Evolutionary conservation across 64 coral and sea anemone species (phyloP), one percentile per base, ranked within the genome.

Genomic region (Actinia tenebrosa): DNA sequence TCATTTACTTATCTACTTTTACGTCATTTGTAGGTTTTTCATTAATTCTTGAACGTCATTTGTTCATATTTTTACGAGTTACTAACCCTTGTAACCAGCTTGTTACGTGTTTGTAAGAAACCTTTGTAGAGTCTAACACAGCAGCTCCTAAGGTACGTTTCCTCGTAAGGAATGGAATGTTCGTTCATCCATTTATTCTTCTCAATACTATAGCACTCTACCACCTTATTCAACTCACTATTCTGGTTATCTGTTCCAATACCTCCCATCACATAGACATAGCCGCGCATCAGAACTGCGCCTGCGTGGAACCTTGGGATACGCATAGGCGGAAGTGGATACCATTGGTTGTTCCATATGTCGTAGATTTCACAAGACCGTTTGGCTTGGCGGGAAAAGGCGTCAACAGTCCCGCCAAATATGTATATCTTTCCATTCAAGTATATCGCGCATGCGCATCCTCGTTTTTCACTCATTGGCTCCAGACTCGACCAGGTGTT

Each of bases 121-220:
- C 89, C 95, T 83, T 85, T 86, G 18, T 64, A 88, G 56, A 86
- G 62, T 13, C 83, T 90, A 22, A 98, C 72, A 25, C 86, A 53
- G 18, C 88, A 93, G 23, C 95, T 83, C 77, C 91, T 86, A 9
- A 98, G 84, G 75, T 92, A 98, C 4, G 89, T 93, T 69, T 98
- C 91, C 56, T 93, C 88, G 56, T 90, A 93, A 10, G 91, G 91
- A 88, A 98, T 93, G 44, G 59, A 64, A 42, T 87, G 82, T 54
- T 83, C 82, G 7, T 27, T 11, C 0, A 78, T 54, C 95, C 95
- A 98, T 10, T 88, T 78, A 84, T 89, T 98, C 42, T 54, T 86
- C 60, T 77, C 37, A 80, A 80, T 50, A 83, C 89, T 60, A 16
- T 93, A 98, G 69, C 82, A 93, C 72, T 98, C 95, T 8, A 98